A percentile compares a stretch with the other conserved stretches of the same genome.
These are phyloP conservation scores for Probosciger aterrimus DNA, from an alignment of 2,113 vertebrate genomes.

Conservation along the genomic window DNA sequence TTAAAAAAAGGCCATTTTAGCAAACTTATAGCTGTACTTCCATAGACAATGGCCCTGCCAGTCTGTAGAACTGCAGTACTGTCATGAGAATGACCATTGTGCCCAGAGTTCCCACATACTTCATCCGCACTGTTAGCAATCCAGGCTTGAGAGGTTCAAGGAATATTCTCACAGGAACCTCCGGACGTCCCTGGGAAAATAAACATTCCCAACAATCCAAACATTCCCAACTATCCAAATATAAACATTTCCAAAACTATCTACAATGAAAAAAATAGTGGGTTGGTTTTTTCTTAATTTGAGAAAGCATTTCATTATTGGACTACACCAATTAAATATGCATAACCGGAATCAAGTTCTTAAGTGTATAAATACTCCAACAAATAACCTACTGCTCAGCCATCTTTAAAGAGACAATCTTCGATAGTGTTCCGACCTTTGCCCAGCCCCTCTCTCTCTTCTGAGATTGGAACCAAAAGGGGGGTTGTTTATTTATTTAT, in stretches of 20 bases:
- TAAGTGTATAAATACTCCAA: neutral
- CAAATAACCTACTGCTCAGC: neutral
- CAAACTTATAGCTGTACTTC: neutral
- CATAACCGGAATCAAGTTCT: neutral
- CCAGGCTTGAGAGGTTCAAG: accelerated
- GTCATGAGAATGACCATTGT: neutral
- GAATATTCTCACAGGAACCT: constrained; percentile 3
- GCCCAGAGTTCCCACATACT: neutral
- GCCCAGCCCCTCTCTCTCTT: neutral
- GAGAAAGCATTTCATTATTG: neutral
- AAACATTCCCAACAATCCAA: neutral
- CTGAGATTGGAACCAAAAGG: neutral
- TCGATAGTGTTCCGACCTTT: neutral
- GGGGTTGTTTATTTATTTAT: neutral
- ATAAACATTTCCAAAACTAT: neutral
- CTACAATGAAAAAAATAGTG: neutral
- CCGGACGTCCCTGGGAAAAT: neutral
- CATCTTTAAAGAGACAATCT: neutral
- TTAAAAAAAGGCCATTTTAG: neutral
- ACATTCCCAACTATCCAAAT: neutral
- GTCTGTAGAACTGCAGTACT: neutral
- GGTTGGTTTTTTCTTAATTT: neutral
- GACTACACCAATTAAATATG: neutral
- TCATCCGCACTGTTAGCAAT: neutral
- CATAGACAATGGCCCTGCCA: neutral